Base-by-base conservation (phyloP, 2,797 vertebrate genomes). In the Dryobates pubescens region DNA sequence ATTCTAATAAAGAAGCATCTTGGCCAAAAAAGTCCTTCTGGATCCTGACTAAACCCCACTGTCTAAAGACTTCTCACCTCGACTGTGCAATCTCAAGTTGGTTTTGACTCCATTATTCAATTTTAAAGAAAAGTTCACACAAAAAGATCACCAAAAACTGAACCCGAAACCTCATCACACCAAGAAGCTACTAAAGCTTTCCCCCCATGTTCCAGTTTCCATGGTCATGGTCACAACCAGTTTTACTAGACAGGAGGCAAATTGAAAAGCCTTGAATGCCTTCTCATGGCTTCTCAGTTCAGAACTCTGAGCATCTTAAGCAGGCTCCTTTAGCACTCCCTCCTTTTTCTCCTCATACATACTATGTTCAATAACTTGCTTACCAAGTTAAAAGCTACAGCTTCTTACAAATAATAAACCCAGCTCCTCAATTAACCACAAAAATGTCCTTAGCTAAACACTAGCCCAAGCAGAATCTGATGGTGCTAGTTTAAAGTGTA, bases 371-470 rank as follows among this genome's bases (percentile, higher is more conserved):
- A 13, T 53, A 79, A 17, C 81, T 65, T 58, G 13, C 41, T 82
- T 64, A 59, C 14, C 63, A 75, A 17, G 63, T 69, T 47, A 65
- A 94, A 94, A 88, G 63, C 23, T 2, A 2, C 0, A 2, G 15
- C 47, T 92, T 88, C 53, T 77, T 69, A 83, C 63, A 75, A 84
- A 72, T 34, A 69, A 56, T 10, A 89, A 89, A 87, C 43, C 6
- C 38, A 68, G 36, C 47, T 89, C 38, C 69, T 45, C 29, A 85
- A 89, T 61, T 45, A 82, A 69, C 85, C 74, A 78, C 0, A 2
- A 82, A 91, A 86, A 56, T 20, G 16, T 23, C 62, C 54, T n/a
- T 36, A 61, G 43, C 64, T 89, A 32, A 77, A 36, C 8, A 69
- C 73, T 4, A 75, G 88, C 41, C 62, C 38, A 54, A 68, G 71